phyloP scores from a whole-genome alignment of 2,797 vertebrate genomes.

The Xenops minutus region DNA sequence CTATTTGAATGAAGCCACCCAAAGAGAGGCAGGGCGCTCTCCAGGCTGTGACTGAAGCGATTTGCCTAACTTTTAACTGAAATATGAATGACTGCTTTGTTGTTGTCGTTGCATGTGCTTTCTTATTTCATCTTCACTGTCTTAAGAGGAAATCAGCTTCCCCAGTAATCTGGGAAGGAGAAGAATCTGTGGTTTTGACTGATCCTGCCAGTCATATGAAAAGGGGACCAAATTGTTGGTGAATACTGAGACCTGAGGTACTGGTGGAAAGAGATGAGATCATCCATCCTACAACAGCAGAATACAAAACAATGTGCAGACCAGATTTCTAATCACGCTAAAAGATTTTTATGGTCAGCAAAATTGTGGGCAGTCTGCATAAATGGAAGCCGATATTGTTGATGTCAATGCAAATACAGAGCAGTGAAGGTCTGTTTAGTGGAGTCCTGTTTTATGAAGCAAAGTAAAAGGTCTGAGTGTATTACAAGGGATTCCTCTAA shows the following conservation, averaged over 20 bases:
- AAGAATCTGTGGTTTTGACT: not conserved
- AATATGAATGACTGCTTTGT: not conserved
- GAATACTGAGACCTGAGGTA: fast-evolving
- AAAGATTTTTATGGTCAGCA: not conserved
- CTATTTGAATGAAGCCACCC: not conserved
- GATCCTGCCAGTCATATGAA: not conserved
- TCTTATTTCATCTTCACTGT: not conserved
- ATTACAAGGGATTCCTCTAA: not conserved
- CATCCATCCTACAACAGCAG: not conserved
- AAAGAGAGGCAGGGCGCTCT: not conserved
- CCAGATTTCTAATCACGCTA: not conserved
- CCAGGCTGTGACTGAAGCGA: not conserved
- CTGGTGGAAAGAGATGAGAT: not conserved
- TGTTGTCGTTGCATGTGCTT: not conserved
- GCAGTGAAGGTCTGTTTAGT: not conserved
- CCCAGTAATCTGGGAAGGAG: not conserved
- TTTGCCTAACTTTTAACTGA: not conserved
- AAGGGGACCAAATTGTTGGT: not conserved
- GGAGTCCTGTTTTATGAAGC: not conserved
- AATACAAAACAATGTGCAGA: not conserved
- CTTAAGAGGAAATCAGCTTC: not conserved
- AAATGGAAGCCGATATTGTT: not conserved
- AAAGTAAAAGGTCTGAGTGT: not conserved
- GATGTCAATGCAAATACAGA: not conserved
- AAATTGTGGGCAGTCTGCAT: not conserved